phyloP scores from a whole-genome alignment of 2,113 vertebrate species.

The Anser cygnoides region DNA sequence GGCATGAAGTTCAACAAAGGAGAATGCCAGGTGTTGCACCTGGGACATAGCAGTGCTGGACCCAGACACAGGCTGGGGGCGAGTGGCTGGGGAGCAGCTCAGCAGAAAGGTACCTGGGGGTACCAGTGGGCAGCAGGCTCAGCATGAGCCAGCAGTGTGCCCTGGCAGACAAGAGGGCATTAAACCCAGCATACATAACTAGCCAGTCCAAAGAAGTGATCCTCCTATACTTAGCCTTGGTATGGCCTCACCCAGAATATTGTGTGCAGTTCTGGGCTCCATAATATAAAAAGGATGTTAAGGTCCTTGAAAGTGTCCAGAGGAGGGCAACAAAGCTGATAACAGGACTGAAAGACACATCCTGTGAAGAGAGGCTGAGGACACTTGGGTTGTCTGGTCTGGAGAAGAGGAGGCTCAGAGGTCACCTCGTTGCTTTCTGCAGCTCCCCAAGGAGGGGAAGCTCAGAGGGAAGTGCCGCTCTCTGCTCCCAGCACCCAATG shows the following conservation, averaged over 20 bases:
- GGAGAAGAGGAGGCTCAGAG: neutral
- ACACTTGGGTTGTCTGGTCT: neutral
- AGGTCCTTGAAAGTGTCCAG: neutral
- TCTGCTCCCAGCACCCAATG: too few species aligned
- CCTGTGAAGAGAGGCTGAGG: neutral
- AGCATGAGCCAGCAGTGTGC: neutral
- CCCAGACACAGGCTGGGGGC: neutral
- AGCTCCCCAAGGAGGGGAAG: too few species aligned
- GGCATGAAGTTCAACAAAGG: neutral
- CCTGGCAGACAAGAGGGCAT: neutral
- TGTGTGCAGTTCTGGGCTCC: neutral
- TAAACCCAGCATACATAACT: neutral
- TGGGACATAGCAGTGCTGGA: neutral
- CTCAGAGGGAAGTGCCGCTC: too few species aligned
- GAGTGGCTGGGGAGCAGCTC: neutral
- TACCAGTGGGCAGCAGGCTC: neutral
- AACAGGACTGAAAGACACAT: neutral
- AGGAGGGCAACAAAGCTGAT: neutral
- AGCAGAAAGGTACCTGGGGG: neutral
- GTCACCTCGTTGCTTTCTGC: neutral
- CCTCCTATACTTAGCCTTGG: neutral
- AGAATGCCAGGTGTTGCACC: neutral
- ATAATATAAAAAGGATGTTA: neutral
- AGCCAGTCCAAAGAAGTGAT: neutral
- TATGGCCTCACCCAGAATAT: neutral